A percentile compares a stretch with the other conserved stretches of the same genome.
Conservation (phyloP, 1,140 invertebrate genomes). For the Stegodyphus dumicola region DNA sequence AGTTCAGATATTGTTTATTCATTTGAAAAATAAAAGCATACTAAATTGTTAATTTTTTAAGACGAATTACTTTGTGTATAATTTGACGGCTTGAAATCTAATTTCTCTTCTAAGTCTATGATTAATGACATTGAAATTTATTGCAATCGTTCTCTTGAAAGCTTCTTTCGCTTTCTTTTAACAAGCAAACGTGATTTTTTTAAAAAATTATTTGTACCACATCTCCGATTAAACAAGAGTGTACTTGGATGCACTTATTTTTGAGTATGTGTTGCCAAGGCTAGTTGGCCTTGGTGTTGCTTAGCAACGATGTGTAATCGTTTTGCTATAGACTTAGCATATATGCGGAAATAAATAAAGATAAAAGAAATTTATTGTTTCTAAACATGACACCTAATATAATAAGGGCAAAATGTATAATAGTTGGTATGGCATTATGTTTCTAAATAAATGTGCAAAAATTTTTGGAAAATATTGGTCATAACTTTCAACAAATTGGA, state of each 20-base stretch:
- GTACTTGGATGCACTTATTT: too few species aligned
- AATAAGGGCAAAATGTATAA: slow-evolving; percentile 56
- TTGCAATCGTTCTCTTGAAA: neutral
- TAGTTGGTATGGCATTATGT: slow-evolving; percentile 43
- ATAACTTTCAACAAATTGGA: too few species aligned
- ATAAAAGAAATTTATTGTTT: neutral
- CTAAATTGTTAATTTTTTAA: neutral
- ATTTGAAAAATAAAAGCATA: neutral
- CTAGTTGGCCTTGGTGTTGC: neutral
- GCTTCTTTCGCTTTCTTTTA: too few species aligned
- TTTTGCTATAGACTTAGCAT: neutral
- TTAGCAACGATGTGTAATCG: neutral
- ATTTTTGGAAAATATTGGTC: too few species aligned
- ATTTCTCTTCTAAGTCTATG: neutral
- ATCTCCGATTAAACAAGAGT: too few species aligned
- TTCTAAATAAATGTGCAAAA: too few species aligned
- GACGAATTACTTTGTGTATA: neutral
- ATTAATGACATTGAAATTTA: neutral
- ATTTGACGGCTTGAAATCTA: neutral
- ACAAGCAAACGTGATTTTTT: too few species aligned
- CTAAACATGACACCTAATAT: slow-evolving; percentile 44
- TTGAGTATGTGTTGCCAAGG: too few species aligned
- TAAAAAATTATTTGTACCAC: too few species aligned
- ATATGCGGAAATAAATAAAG: neutral
- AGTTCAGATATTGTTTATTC: neutral